Percentiles rank a stretch among this genome's conserved stretches.
These are phyloP conservation scores for Cygnus olor DNA, from an alignment of 2,797 vertebrate genomes.

Conservation along the genomic window DNA sequence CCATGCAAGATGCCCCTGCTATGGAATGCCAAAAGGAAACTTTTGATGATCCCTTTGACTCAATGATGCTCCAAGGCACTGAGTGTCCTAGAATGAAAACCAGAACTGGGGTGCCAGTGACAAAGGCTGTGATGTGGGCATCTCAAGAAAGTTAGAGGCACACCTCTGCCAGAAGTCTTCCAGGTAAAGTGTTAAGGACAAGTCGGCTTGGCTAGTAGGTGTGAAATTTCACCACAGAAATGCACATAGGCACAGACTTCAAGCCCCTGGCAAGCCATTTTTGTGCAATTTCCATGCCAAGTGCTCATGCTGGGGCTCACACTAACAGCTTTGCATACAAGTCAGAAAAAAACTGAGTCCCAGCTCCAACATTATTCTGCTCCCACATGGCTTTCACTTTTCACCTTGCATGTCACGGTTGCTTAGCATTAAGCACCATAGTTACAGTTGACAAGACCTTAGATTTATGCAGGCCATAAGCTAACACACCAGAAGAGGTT, in stretches of 20 bases:
- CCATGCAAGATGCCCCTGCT: background rate
- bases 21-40: background rate
- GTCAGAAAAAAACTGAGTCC: constrained; percentile 2
- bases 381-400: background rate
- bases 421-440: background rate
- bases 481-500: background rate
- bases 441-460: background rate
- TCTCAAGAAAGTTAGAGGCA: background rate
- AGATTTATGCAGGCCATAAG: background rate
- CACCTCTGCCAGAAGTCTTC: background rate
- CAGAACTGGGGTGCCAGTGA: background rate
- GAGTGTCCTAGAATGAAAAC: background rate
- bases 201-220: background rate
- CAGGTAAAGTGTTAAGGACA: background rate
- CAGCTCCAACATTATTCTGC: background rate
- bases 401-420: background rate
- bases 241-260: background rate
- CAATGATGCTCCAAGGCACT: background rate
- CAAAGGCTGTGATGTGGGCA: background rate
- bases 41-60: background rate
- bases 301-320: background rate
- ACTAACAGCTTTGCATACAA: background rate
- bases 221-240: constrained; percentile 42
- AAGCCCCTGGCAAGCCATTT: constrained; percentile 41
- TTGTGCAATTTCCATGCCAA: background rate